Base-by-base conservation (phyloP, 2,797 vertebrate species). In the Petrocephalus schoutedeni region DNA sequence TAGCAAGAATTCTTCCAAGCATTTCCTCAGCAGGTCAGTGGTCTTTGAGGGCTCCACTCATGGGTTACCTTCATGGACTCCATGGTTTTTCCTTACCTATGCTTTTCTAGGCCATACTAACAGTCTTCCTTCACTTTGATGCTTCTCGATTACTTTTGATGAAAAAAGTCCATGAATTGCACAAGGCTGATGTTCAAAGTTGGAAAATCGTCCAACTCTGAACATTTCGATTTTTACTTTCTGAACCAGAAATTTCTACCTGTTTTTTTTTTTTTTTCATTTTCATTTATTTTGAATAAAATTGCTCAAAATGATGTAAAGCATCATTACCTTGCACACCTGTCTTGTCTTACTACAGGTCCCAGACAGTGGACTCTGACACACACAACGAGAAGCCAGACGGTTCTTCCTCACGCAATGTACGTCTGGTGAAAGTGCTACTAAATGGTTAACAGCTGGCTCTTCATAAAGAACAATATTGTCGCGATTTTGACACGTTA, bases 331-430 rank as follows among this genome's bases (percentile, higher is more conserved):
- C 7, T 7, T 0, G 2, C 3, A 53, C 12, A 19, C 58, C 21
- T 54, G 16, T 83, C 12, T 19, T n/a, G 2, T 4, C 7, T 23
- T 86, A 6, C 74, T 3, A 77, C 93, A 97, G 97, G 80, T 93
- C 93, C 16, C 86, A 91, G 36, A 93, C 91, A 2, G 93, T 92
- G 3, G 90, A 93, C 53, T 21, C 87, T 14, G 91, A 94, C 89
- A 92, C 90, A 28, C n/a, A 0, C 56, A 0, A 0, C 0, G 88
- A 90, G 0, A 59, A 0, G 8, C n/a, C 86, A 6, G 91, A 94
- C 0, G 91, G 88, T 4, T 28, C 41, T 2, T 8, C 88, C 59
- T 77, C 16, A 19, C 90, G 1, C 7, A 83, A 83, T 9, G 95
- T 96, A 89, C 92, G 93, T 91, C 54, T 0, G 23, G 3, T 19